Base-by-base conservation (phyloP, 53 echinoderm and acorn worm genomes). In the Paracentrotus lividus region DNA sequence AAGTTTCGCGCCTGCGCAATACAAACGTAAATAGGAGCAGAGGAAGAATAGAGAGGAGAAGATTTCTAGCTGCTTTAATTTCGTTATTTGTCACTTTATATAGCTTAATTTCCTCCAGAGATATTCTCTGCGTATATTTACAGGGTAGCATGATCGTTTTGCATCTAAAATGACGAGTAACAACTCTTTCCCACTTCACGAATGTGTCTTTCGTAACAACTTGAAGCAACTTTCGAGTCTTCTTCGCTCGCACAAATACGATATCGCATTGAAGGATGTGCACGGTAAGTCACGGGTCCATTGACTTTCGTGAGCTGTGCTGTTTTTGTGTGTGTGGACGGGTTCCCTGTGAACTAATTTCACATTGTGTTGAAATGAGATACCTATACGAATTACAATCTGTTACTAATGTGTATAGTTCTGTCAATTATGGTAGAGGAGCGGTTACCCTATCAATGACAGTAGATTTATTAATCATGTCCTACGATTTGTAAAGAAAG, bases 221-320 rank as follows among this genome's bases (percentile, higher is more conserved):
- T 52, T 91, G 53, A 91, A 91, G 76, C 72, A 91, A 53, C 91
- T 91, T 76, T 91, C 91, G 18, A 65, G 20, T 76, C 75, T 91
- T 33, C 91, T 91, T 27, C 91, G 91, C 47, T 75, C 91, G 52
- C 91, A 51, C 77, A 91, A 91, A 53, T 91, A 91, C 76, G 91
- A 91, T 52, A 91, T 91, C 76, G 76, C 91, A 75, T 76, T 75
- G 91, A 91, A 91, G 54, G 91, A 91, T 75, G 77, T 91, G 20
- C 91, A 91, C 76, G 91, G 91, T 91, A 76, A 91, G 91, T 91
- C 72, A 36, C 36, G 32, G 6, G 64, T 64, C 10, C 9, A 27
- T 10, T 59, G 59, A n/a, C 23, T 64, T 64, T 27, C 64, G 31
- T 64, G 26, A 15, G 54, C 2, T 54, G 54, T 4, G 54, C 12